Evolutionary conservation across 2,113 vertebrate genomes (phyloP), one percentile per base, ranked within the genome.

Genomic region (Deroptyus accipitrinus): DNA sequence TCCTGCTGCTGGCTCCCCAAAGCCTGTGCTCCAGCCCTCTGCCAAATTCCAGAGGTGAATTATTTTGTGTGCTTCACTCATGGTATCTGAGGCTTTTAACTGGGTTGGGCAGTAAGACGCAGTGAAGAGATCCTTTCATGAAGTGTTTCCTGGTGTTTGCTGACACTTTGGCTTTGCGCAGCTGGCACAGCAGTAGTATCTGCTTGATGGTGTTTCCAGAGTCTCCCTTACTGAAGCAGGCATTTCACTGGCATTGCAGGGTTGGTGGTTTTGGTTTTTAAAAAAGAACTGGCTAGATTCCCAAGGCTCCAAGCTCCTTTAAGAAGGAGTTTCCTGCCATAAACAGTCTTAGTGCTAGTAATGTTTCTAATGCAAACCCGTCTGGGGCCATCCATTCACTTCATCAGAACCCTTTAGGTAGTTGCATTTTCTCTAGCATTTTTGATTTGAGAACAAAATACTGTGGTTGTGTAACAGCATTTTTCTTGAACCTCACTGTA

Each of bases 291-390:
- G 91, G 68, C 85, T 93, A 42, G 30, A 91, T 95, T 96, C 86
- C 94, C 86, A 64, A 87, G 67, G 74, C 81, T 91, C 63, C 63
- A 88, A 89, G 42, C 93, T 94, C 51, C 83, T 93, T 72, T 87
- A 91, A 95, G 87, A 93, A 90, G 86, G 57, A 91, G 74, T 49
- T 92, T 91, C 88, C 94, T 97, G 85, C 93, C 0, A 20, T 44
- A 63, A 89, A 79, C 74, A 63, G 74, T 80, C 89, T 94, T 97
- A 94, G 52, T 89, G 78, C 94, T 95, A 83, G 94, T 95, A 96
- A 94, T 92, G 95, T 95, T 93, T 96, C 78, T 92, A 95, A 94
- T 83, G 78, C 92, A 95, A 68, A 89, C 49, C 52, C 85, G 39
- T 83, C 86, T 93, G 86, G 78, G 74, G 77, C 86, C 82, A 80